phyloP scores from a whole-genome alignment of 2,888 invertebrate species.

The Parnassius apollo region DNA sequence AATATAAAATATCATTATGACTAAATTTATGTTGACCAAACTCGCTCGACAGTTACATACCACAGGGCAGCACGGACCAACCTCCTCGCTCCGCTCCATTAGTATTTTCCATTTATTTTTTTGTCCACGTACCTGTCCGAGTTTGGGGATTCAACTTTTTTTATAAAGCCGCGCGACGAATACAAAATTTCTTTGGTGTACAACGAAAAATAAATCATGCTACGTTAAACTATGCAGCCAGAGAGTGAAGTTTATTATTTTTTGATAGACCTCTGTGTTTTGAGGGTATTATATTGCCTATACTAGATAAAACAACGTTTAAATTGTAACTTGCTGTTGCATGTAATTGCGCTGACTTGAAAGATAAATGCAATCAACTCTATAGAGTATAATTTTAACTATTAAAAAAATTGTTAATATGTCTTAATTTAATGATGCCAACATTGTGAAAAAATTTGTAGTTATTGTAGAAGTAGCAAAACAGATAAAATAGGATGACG shows the following conservation, averaged over 20 bases:
- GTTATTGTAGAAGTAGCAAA: no score
- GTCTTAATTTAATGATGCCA: no score
- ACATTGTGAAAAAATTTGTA: no score
- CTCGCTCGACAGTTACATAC: constrained; percentile 47
- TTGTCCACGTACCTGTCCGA: constrained; percentile 80
- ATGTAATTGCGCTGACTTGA: no score
- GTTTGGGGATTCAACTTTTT: constrained; percentile 77
- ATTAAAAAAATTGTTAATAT: no score
- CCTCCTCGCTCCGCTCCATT: constrained; percentile 76
- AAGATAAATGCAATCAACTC: no score
- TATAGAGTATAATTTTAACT: no score
- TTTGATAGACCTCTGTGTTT: constrained; percentile 59
- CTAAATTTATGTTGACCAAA: background rate
- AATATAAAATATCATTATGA: no score
- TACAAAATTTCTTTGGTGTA: constrained; percentile 73
- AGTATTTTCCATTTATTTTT: constrained; percentile 81
- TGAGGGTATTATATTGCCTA: no score
- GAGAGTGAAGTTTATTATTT: constrained; percentile 56
- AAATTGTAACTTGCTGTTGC: no score
- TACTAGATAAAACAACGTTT: no score
- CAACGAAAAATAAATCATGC: constrained; percentile 74
- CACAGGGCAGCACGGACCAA: constrained; percentile 53
- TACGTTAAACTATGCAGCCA: constrained; percentile 61
- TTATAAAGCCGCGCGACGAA: constrained; percentile 75
- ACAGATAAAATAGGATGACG: no score